phyloP scores from a whole-genome alignment of 2,797 vertebrate genomes.

The Hippocampus kuda region DNA sequence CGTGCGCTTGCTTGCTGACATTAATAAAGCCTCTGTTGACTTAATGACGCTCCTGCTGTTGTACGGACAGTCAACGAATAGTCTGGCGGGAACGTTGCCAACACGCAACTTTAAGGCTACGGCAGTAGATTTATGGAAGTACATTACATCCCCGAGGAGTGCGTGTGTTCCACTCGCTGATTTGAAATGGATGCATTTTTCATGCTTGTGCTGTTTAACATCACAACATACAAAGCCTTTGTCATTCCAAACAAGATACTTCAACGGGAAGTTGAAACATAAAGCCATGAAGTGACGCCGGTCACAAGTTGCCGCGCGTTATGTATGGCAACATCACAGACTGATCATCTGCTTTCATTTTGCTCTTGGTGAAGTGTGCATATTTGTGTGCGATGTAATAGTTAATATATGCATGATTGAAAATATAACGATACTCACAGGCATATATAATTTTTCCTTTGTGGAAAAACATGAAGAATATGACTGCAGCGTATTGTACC shows the following conservation, averaged over 20 bases:
- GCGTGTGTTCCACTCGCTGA: slow-evolving; percentile 6
- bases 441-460: no score
- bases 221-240: neutral
- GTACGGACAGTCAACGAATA: neutral
- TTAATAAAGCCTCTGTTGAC: slow-evolving; percentile 31
- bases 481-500: no score
- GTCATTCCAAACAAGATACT: neutral
- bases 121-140: neutral
- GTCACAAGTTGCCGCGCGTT: neutral
- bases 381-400: neutral
- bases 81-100: neutral
- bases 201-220: slow-evolving; percentile 7
- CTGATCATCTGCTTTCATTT: slow-evolving; percentile 8
- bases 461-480: no score
- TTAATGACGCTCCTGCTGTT: slow-evolving; percentile 11
- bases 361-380: neutral
- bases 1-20: slow-evolving; percentile 13
- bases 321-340: neutral
- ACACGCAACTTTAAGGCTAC: neutral
- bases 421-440: no score
- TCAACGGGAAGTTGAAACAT: slow-evolving; percentile 5
- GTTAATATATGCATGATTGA: no score
- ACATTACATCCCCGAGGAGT: slow-evolving; percentile 1
- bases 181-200: slow-evolving; percentile 9
- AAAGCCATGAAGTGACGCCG: slow-evolving; percentile 17